Base-by-base conservation (phyloP, 2,888 invertebrate species). In the Drosophila flavopinicola region DNA sequence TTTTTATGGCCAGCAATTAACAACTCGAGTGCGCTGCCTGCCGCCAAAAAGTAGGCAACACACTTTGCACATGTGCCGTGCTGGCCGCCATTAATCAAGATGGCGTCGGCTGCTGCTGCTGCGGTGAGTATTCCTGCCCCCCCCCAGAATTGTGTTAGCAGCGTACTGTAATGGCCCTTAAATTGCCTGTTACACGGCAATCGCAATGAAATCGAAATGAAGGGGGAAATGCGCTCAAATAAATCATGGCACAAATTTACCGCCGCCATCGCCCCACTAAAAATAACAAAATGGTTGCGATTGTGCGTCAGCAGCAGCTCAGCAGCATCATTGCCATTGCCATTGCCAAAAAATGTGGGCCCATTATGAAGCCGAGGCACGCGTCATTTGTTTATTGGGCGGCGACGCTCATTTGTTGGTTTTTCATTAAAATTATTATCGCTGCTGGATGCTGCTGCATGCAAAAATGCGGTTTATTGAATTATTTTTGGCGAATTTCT, bases 1-100 rank as follows among this genome's bases (percentile, higher is more conserved):
- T 56, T 78, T 87, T 85, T 82, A 87, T 85, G 73, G 68, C 57
- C 56, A 72, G 58, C 83, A 87, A 83, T 83, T 87, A 83, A 69
- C 83, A 78, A 83, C 24, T 74, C 30, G 48, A 77, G 73, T 66
- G 45, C 42, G 39, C 54, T 20, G 53, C 45, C 52, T 42, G 56
- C 51, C 41, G 39, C 44, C 25, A 32, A 61, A 58, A 68, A 84
- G 63, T 68, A 66, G 84, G 82, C 82, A 84, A 76, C 72, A 76
- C 72, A 75, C 64, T 70, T 75, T 57, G 38, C 75, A 75, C 70
- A 64, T 69, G 39, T 79, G 66, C 59, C 87, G 82, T 82, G 85
- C 78, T 15, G 42, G 15, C 32, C 33, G 44, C 38, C 85, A 82
- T 82, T 74, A 77, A 82, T 80, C 87, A 79, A 69, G 63, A 42